Conservation (phyloP, 2,797 vertebrate genomes). For the Cheirogaleus major region DNA sequence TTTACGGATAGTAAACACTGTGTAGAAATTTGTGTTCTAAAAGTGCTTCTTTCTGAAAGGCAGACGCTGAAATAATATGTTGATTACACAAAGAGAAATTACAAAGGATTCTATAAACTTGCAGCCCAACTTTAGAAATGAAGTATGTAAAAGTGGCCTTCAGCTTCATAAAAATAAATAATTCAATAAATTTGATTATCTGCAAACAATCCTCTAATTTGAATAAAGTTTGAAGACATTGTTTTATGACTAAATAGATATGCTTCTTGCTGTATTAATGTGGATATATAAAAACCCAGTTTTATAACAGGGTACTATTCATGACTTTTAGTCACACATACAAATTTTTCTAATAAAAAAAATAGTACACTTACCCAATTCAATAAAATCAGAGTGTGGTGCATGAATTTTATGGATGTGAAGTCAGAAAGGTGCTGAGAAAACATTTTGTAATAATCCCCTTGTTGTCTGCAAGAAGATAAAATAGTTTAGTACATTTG, state of each 20-base stretch:
- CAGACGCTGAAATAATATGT: constrained; percentile 38
- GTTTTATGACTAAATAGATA: constrained; percentile 76
- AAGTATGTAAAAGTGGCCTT: constrained; percentile 85
- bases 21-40: constrained; percentile 49
- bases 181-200: constrained; percentile 68
- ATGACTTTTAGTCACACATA: constrained; percentile 79
- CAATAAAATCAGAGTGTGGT: constrained; percentile 50
- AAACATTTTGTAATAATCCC: constrained; percentile 62
- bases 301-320: constrained; percentile 78
- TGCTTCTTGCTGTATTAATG: constrained; percentile 79
- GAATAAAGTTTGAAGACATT: constrained; percentile 77
- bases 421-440: constrained; percentile 63
- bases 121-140: constrained; percentile 72
- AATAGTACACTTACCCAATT: constrained; percentile 11
- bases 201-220: constrained; percentile 71
- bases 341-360: constrained; percentile 80
- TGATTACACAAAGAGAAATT: constrained; percentile 50
- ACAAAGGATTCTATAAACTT: constrained; percentile 75
- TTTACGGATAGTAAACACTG: constrained; percentile 56
- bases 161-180: constrained; percentile 79
- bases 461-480: constrained; percentile 55
- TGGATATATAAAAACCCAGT: constrained; percentile 63
- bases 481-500: constrained; percentile 57
- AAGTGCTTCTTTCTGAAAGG: constrained; percentile 72
- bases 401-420: constrained; percentile 60